Evolutionary conservation across 1,140 invertebrate species (phyloP).

Genomic region (Macrostomum lignano): DNA sequence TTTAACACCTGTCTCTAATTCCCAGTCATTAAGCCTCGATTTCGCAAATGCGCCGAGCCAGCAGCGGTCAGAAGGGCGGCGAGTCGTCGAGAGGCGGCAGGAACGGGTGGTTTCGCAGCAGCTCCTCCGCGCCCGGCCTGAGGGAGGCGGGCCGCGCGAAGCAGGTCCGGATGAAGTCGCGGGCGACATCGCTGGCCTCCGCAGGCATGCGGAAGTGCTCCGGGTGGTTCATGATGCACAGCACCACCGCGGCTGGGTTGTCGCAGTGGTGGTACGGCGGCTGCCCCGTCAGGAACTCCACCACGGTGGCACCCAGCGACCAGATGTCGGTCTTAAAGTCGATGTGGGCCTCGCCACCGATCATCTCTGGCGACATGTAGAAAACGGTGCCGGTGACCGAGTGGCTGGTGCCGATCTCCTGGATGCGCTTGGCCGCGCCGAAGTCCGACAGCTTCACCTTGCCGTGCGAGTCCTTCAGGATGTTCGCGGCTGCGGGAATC

Average conservation of each 20-base stretch:
- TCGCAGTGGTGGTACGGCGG: constrained; percentile 23
- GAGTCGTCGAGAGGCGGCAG: no score
- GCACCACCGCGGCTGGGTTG: constrained; percentile 24
- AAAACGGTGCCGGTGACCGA: constrained; percentile 24
- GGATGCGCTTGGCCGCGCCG: constrained; percentile 24
- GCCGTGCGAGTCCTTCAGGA: constrained; percentile 20
- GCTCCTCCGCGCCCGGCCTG: no score
- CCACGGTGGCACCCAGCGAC: no score
- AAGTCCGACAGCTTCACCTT: constrained; percentile 29
- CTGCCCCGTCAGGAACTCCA: no score
- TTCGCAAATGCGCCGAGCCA: no score
- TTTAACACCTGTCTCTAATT: no score
- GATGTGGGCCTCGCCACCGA: constrained; percentile 22
- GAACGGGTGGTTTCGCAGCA: no score
- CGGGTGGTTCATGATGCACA: constrained; percentile 20
- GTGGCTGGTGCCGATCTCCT: constrained; percentile 18
- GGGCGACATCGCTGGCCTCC: constrained; percentile 10
- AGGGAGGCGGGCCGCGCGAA: no score
- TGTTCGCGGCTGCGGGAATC: constrained; percentile 21
- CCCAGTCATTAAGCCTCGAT: no score
- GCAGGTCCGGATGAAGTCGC: no score
- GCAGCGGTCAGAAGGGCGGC: no score
- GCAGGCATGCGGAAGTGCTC: constrained; percentile 17
- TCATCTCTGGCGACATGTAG: constrained; percentile 28
- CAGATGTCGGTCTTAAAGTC: constrained; percentile 26